phyloP scores from a whole-genome alignment of 2,888 invertebrate genomes.

The Aricia artaxerxes region DNA sequence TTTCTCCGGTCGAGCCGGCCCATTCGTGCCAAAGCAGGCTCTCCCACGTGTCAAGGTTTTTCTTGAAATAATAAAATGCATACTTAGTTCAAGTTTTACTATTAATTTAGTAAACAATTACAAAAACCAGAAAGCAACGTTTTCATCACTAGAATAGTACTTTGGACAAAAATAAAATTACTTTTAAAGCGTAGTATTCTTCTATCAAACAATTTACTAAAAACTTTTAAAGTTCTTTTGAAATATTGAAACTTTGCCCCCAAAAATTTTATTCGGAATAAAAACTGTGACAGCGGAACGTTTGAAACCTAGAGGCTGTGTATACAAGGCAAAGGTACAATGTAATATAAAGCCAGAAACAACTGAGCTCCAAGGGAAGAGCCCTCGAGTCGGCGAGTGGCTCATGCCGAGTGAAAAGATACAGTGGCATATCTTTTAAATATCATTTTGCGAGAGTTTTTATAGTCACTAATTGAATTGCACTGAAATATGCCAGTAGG shows the following conservation, averaged over 20 bases:
- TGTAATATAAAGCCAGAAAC: conserved; percentile 14
- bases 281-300: background rate
- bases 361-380: conserved; percentile 4
- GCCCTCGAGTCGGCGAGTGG: background rate
- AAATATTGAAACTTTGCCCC: background rate
- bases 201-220: background rate
- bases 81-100: background rate
- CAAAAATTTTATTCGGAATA: background rate
- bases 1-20: too few species aligned
- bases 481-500: background rate
- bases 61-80: background rate
- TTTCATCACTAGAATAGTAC: too few species aligned
- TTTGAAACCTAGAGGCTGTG: conserved; percentile 1
- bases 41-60: background rate
- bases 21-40: too few species aligned
- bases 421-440: conserved; percentile 11
- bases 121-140: too few species aligned
- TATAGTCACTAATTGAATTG: conserved; percentile 8
- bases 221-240: background rate
- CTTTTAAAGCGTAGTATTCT: too few species aligned
- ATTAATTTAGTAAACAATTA: background rate
- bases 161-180: too few species aligned
- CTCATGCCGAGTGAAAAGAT: conserved; percentile 1
- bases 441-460: conserved; percentile 7
- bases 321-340: conserved; percentile 3